Percentiles rank a stretch among this genome's conserved stretches.
Evolutionary conservation across 2,888 invertebrate genomes (phyloP).

Genomic region (Andrena camellia): DNA sequence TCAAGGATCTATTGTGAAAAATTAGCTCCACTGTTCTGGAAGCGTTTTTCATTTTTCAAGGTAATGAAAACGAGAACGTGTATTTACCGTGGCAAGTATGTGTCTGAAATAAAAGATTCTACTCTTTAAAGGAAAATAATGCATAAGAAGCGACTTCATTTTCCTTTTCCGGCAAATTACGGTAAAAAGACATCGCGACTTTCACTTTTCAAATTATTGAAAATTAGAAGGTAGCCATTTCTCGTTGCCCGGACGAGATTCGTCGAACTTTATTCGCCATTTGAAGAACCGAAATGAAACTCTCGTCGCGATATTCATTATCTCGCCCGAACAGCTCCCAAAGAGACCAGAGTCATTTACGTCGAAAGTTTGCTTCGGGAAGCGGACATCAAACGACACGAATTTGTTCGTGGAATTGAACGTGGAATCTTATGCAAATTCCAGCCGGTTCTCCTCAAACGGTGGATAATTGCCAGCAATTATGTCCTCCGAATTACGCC

Average conservation of each 20-base stretch:
- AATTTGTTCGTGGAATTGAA: conserved; percentile 48
- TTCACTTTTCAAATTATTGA: too few relatives aligned
- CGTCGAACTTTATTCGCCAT: conserved; percentile 48
- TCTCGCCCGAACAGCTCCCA: conserved; percentile 50
- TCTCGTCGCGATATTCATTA: conserved; percentile 74
- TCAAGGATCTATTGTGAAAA: not conserved
- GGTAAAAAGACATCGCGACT: too few relatives aligned
- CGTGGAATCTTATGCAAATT: conserved; percentile 46
- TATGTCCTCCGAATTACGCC: conserved; percentile 23
- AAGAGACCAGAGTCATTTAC: conserved; percentile 36
- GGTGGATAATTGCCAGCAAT: conserved; percentile 38
- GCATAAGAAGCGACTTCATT: not conserved
- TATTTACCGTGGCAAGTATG: not conserved
- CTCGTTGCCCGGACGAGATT: conserved; percentile 44
- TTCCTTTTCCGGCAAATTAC: not conserved
- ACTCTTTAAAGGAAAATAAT: not conserved
- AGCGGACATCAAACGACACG: conserved; percentile 41
- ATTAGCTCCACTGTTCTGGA: not conserved
- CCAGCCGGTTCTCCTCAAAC: conserved; percentile 17
- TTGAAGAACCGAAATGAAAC: conserved; percentile 55
- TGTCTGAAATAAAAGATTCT: not conserved
- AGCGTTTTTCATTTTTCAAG: not conserved
- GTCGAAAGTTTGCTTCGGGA: conserved; percentile 71
- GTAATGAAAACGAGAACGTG: not conserved
- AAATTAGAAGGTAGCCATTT: not conserved